These are phyloP conservation scores for Microplitis manilae DNA, from an alignment of 2,888 invertebrate species.

Conservation along the genomic window DNA sequence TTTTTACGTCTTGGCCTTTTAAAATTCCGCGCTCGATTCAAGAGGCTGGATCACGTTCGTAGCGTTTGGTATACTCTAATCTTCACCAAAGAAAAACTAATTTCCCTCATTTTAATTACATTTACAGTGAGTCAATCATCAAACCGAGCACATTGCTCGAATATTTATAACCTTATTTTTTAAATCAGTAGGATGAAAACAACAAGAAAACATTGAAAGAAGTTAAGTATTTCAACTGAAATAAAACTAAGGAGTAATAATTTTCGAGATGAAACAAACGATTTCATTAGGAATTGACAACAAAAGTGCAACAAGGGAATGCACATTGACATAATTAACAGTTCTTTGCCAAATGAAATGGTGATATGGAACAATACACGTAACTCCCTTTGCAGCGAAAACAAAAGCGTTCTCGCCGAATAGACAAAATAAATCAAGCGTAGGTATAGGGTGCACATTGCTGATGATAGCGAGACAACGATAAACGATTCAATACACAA, in stretches of 20 bases:
- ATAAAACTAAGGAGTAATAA: too few relatives aligned
- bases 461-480: constrained; percentile 57
- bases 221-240: neutral
- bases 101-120: constrained; percentile 53
- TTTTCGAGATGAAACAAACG: neutral
- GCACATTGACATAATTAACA: constrained; percentile 23
- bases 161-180: constrained; percentile 35
- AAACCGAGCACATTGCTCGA: constrained; percentile 33
- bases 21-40: constrained; percentile 57
- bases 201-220: neutral
- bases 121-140: constrained; percentile 41
- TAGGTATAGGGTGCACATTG: constrained; percentile 47
- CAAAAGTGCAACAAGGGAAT: constrained; percentile 9
- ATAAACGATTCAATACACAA: constrained; percentile 22
- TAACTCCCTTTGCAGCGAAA: constrained; percentile 44
- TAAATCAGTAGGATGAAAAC: neutral
- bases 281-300: neutral
- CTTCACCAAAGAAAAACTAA: constrained; percentile 51
- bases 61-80: constrained; percentile 39
- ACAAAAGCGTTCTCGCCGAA: constrained; percentile 61
- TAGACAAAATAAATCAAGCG: constrained; percentile 63
- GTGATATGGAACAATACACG: constrained; percentile 18
- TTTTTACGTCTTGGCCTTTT: constrained; percentile 53
- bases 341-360: constrained; percentile 27
- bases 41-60: constrained; percentile 50